Base-by-base conservation (phyloP, 2,888 invertebrate species). In the Seira musarum region DNA sequence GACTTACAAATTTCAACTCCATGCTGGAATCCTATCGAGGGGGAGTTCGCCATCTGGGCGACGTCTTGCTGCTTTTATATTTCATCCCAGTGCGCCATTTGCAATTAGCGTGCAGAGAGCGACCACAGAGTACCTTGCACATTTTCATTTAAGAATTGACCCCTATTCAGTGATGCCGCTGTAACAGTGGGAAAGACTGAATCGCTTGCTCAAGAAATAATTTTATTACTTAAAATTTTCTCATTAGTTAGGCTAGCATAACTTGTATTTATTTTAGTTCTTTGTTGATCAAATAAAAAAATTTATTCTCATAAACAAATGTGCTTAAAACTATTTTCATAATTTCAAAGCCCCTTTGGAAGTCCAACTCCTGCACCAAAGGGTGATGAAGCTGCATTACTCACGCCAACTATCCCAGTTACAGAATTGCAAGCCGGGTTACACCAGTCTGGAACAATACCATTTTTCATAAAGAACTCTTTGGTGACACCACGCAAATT, bases 41-140 rank as follows among this genome's bases (percentile, higher is more conserved):
- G 91, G 92, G 10, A 91, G 92, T 25, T 92, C 93, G 10, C 92
- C 78, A 93, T 90, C 93, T 86, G 91, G 94, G 13, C 90, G 96
- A 85, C 90, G 96, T 85, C 91, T 98, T 15, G 97, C 97, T 3
- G 96, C 98, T 19, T 98, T 97, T 88, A 96, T 96, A 10, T 98
- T 97, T 89, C 98, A 98, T 90, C 98, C 98, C 0, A 95, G 93
- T 15, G 97, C 98, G 90, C 98, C 98, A 0, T 96, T 98, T 89
- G 95, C 96, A 8, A 96, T 98, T 84, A 97, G 97, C 87, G 96
- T 98, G 8, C 98, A 98, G 89, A 91, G 97, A 87, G 95, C 96
- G 10, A 68, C 76, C 5, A 93, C 95, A 0, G 96, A 96, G 88
- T 98, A 98, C 89, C 94, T 96, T 80, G 96, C 97, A 66, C 98